These are phyloP conservation scores for Dasyurus viverrinus DNA, from an alignment of 2,113 vertebrate genomes.

Conservation along the genomic window DNA sequence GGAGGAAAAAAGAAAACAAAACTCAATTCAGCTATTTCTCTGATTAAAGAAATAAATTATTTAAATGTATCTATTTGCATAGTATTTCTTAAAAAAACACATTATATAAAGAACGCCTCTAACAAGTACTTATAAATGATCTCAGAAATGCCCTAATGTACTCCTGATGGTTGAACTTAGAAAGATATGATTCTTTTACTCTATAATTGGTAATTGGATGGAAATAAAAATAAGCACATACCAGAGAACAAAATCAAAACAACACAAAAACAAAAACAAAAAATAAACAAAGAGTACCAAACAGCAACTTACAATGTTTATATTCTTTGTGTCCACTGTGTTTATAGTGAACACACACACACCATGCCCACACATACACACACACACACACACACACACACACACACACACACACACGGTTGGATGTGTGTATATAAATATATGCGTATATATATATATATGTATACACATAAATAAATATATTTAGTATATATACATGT, in stretches of 20 bases:
- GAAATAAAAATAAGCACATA: conserved; percentile 2
- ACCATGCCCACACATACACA: too few species aligned
- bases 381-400: too few species aligned
- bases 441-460: too few species aligned
- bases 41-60: too few species aligned
- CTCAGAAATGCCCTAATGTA: not conserved
- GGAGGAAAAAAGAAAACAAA: not conserved
- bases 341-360: too few species aligned
- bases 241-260: not conserved
- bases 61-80: too few species aligned
- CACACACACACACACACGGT: too few species aligned
- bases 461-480: too few species aligned
- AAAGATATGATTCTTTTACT: not conserved
- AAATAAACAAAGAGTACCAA: not conserved
- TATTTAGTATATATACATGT: too few species aligned
- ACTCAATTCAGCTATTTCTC: not conserved
- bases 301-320: not conserved
- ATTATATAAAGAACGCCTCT: not conserved
- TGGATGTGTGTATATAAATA: too few species aligned
- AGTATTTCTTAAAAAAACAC: not conserved
- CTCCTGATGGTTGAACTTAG: not conserved
- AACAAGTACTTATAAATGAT: not conserved
- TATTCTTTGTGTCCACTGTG: not conserved
- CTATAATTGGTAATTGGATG: not conserved
- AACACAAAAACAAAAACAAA: too few species aligned